Percentiles rank a stretch among this genome's conserved stretches.
Evolutionary conservation across 2,888 invertebrate genomes (phyloP).

Genomic region (Ochropleura leucogaster): DNA sequence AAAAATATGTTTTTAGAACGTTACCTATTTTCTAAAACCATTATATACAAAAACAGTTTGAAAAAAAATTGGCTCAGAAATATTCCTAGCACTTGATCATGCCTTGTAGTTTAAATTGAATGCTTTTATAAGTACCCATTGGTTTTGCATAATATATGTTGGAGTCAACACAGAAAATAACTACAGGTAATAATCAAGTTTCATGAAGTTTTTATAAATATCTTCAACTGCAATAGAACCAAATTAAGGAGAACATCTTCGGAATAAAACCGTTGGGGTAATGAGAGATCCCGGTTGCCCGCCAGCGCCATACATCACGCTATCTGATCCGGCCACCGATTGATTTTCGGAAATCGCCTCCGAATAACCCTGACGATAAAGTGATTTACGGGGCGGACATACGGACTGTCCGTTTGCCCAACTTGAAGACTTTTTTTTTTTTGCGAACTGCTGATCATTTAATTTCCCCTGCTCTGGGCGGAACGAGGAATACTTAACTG

Average conservation of each 20-base stretch:
- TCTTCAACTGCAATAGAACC: background rate
- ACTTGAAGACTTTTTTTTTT: background rate
- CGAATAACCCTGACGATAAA: conserved; percentile 80
- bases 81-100: background rate
- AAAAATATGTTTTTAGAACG: background rate
- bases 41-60: background rate
- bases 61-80: background rate
- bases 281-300: conserved; percentile 36
- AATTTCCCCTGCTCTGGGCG: too few relatives aligned
- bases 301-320: conserved; percentile 76
- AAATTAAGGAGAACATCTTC: conserved; percentile 52
- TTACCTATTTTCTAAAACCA: background rate
- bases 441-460: too few relatives aligned
- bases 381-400: conserved; percentile 80
- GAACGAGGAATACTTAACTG: too few relatives aligned
- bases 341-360: conserved; percentile 86
- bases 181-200: background rate
- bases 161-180: background rate
- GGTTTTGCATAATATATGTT: too few relatives aligned
- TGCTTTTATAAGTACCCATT: background rate
- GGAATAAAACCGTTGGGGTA: conserved; percentile 39
- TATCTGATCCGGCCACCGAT: conserved; percentile 82
- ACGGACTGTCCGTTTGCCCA: conserved; percentile 58
- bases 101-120: background rate
- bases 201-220: background rate